phyloP scores from a whole-genome alignment of 2,888 invertebrate genomes.

The Cosmia trapezina region DNA sequence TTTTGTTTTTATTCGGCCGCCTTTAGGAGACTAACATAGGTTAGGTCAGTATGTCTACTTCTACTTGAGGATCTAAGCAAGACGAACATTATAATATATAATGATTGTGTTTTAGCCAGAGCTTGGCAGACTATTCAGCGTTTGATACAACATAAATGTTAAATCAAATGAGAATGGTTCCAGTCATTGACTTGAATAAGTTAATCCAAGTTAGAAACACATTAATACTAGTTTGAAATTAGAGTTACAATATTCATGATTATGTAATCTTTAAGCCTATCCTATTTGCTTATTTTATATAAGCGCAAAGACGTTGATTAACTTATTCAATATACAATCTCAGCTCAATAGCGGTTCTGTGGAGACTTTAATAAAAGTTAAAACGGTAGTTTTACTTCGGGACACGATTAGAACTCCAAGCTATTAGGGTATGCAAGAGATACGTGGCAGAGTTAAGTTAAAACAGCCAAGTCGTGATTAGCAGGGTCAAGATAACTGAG shows the following conservation, averaged over 20 bases:
- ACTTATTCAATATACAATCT: slow-evolving; percentile 22
- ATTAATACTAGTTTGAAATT: slow-evolving; percentile 14
- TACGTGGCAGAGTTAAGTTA: slow-evolving; percentile 27
- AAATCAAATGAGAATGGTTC: slow-evolving; percentile 37
- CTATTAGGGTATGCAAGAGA: slow-evolving; percentile 9
- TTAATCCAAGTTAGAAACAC: slow-evolving; percentile 28
- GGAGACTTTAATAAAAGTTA: not conserved
- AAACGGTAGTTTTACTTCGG: slow-evolving; percentile 7
- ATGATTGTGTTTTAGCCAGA: slow-evolving; percentile 6
- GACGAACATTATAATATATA: not conserved
- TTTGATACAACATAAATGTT: slow-evolving; percentile 10
- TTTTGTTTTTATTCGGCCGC: slow-evolving; percentile 86
- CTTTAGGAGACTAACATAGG: slow-evolving; percentile 67
- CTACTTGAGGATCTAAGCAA: slow-evolving; percentile 38
- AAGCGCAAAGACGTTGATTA: slow-evolving; percentile 12
- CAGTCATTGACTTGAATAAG: slow-evolving; percentile 18
- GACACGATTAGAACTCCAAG: not conserved
- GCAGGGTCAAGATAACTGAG: slow-evolving; percentile 79
- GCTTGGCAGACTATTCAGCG: not conserved
- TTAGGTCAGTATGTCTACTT: slow-evolving; percentile 70
- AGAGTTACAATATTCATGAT: slow-evolving; percentile 19
- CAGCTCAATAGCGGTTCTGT: not conserved
- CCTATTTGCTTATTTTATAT: slow-evolving; percentile 7
- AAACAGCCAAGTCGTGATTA: slow-evolving; percentile 63
- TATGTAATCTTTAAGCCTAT: slow-evolving; percentile 14